phyloP scores from a whole-genome alignment of 2,888 invertebrate species.

The Ametastegia equiseti region DNA sequence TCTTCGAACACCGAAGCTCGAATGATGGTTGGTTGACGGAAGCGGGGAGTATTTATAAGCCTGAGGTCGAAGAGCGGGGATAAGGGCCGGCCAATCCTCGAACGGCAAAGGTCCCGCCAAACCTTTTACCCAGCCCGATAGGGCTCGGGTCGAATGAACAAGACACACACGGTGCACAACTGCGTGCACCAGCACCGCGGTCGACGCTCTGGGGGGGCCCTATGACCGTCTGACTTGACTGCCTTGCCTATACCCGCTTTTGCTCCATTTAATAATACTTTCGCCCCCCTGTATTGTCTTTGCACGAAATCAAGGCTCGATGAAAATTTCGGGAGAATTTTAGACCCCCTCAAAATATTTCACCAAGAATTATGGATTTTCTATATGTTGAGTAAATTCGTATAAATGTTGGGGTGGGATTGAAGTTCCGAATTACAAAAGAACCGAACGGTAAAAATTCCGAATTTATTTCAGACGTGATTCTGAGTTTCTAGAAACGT shows the following conservation, averaged over 20 bases:
- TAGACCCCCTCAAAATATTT: background rate
- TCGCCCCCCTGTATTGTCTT: constrained; percentile 43
- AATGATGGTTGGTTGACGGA: constrained; percentile 56
- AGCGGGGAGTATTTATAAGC: constrained; percentile 54
- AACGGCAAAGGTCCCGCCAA: constrained; percentile 64
- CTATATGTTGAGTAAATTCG: no score
- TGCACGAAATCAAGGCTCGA: constrained; percentile 19
- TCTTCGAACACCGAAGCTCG: constrained; percentile 52
- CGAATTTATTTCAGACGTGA: no score
- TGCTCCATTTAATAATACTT: constrained; percentile 32
- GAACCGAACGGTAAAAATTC: no score
- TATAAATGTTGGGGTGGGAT: no score
- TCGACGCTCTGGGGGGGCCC: constrained; percentile 41
- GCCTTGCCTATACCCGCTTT: background rate
- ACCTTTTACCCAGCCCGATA: constrained; percentile 49
- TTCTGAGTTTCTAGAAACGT: no score
- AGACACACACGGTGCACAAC: constrained; percentile 26
- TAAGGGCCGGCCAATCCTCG: constrained; percentile 61
- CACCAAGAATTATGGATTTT: no score
- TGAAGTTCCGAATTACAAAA: no score
- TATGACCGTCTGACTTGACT: background rate
- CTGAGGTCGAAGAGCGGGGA: constrained; percentile 56
- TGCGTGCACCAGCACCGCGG: constrained; percentile 1
- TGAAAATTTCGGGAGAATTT: background rate
- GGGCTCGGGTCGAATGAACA: constrained; percentile 31